phyloP scores from a whole-genome alignment of 2,113 vertebrate genomes.

The Atherinomorus stipes region DNA sequence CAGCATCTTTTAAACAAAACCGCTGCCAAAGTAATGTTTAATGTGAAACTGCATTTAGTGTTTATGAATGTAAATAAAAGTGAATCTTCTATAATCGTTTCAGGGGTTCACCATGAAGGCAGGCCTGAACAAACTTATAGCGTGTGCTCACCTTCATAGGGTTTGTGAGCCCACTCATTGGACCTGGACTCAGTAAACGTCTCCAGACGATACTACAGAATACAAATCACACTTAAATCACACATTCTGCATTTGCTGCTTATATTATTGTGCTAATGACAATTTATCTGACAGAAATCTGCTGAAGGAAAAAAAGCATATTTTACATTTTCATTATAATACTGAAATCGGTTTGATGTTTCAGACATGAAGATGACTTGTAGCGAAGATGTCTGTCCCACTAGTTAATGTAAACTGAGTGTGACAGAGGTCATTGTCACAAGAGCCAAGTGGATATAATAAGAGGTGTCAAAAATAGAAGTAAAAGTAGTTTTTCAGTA shows the following conservation, averaged over 20 bases:
- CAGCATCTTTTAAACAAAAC: constrained; percentile 42
- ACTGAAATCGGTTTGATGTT: too few relatives aligned
- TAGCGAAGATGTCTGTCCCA: too few relatives aligned
- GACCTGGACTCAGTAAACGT: constrained; percentile 76
- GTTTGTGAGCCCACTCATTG: constrained; percentile 68
- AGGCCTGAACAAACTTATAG: not conserved
- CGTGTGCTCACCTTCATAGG: constrained; percentile 54
- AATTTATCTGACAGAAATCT: not conserved
- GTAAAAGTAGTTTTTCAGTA: too few relatives aligned
- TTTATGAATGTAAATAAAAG: not conserved
- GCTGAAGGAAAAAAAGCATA: too few relatives aligned
- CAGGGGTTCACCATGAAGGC: not conserved
- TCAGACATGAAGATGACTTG: too few relatives aligned
- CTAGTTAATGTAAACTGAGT: not conserved
- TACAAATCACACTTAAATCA: constrained; percentile 2
- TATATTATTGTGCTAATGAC: not conserved
- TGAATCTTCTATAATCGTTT: not conserved
- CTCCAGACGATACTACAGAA: constrained; percentile 75
- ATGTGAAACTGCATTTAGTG: too few relatives aligned
- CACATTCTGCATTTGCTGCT: not conserved
- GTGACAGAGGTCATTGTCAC: not conserved
- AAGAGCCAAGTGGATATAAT: too few relatives aligned
- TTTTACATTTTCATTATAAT: too few relatives aligned
- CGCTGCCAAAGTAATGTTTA: not conserved
- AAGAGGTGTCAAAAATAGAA: too few relatives aligned